Evolutionary conservation across 2,888 invertebrate genomes (phyloP).

Genomic region (Lithophane ornitopus): DNA sequence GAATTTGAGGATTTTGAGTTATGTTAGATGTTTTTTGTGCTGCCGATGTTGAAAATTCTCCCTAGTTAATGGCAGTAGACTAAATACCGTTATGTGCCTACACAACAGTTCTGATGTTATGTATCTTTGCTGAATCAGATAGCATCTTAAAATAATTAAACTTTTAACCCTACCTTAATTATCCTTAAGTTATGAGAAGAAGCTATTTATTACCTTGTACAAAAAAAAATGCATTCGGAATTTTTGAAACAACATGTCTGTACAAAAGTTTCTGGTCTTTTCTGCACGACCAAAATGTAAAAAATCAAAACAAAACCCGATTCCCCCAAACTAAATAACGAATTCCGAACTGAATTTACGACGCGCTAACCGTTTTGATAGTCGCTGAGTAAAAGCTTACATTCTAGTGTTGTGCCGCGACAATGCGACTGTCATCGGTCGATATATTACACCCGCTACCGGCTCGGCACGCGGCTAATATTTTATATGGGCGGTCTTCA

Average conservation of each 20-base stretch:
- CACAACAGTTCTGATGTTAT: neutral
- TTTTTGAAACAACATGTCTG: neutral
- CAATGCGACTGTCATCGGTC: constrained; percentile 84
- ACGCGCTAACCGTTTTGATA: constrained; percentile 58
- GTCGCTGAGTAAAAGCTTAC: constrained; percentile 63
- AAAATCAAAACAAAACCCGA: constrained; percentile 17
- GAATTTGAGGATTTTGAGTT: neutral
- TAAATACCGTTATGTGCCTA: neutral
- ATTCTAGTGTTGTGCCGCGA: constrained; percentile 74
- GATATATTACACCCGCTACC: constrained; percentile 85
- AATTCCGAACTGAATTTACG: constrained; percentile 60
- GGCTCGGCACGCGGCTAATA: constrained; percentile 85
- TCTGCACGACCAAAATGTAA: neutral
- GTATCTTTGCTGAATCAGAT: neutral
- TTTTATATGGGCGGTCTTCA: constrained; percentile 90
- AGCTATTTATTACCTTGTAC: neutral
- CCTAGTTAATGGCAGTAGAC: neutral
- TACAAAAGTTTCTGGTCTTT: neutral
- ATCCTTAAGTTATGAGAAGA: neutral
- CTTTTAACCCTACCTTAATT: neutral
- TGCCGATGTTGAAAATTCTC: neutral
- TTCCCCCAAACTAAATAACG: constrained; percentile 32
- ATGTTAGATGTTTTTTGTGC: neutral
- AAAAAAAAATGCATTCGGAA: neutral
- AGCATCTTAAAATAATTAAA: neutral